Conservation (phyloP, 2,113 vertebrate species). For the Eonycteris spelaea region DNA sequence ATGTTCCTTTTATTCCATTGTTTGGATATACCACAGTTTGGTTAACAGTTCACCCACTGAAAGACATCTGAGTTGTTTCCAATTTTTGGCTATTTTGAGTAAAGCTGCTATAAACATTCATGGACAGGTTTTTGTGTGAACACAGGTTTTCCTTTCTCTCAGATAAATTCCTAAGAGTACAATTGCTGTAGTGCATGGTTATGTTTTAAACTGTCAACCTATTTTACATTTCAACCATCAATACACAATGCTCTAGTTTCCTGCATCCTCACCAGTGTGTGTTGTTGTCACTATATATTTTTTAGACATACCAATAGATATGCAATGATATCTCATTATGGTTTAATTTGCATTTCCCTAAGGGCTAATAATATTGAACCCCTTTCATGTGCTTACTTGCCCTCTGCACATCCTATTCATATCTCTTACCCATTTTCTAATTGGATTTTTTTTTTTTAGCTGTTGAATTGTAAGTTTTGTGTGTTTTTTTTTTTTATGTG, state of each 20-base stretch:
- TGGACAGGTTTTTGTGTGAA: neutral
- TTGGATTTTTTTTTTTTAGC: neutral
- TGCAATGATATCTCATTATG: neutral
- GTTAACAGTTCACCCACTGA: neutral
- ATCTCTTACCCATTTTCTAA: neutral
- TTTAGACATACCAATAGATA: neutral
- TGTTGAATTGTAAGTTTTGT: constrained; percentile 7
- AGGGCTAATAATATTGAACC: neutral
- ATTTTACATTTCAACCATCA: neutral
- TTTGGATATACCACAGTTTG: neutral
- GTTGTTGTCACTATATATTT: neutral
- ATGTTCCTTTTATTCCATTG: neutral
- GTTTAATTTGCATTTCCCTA: neutral
- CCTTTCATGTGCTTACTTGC: neutral
- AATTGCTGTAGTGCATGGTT: neutral
- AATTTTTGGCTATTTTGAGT: neutral
- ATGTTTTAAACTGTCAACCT: neutral
- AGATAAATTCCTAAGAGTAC: neutral
- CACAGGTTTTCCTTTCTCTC: constrained; percentile 1
- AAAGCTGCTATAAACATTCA: neutral
- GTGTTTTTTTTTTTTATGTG: neutral
- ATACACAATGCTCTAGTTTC: neutral
- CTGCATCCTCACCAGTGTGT: neutral
- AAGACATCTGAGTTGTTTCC: neutral
- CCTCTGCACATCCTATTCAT: neutral